A percentile compares a stretch with the other conserved stretches of the same genome.
Evolutionary conservation across 2,888 invertebrate genomes (phyloP).

Genomic region (Parnassius mnemosyne): DNA sequence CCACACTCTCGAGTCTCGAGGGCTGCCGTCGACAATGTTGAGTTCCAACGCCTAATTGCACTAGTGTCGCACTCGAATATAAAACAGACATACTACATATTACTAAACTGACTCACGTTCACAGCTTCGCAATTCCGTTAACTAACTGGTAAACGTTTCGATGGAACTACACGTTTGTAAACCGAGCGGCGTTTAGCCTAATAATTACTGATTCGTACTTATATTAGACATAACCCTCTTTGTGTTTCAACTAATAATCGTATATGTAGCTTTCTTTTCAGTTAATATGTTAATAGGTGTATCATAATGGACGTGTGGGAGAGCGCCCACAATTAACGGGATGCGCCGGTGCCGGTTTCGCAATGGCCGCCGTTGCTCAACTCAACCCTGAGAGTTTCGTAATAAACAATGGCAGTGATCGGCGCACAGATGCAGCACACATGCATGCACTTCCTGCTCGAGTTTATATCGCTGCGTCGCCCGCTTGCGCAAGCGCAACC

Average conservation of each 20-base stretch:
- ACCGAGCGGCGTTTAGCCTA: not conserved
- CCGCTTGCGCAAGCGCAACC: slow-evolving; percentile 67
- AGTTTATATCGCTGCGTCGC: slow-evolving; percentile 62
- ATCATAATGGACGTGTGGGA: slow-evolving; percentile 46
- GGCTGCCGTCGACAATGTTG: not conserved
- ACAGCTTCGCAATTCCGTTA: slow-evolving; percentile 63
- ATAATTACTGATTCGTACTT: not conserved
- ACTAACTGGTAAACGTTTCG: slow-evolving; percentile 51
- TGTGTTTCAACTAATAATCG: not conserved
- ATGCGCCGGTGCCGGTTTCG: slow-evolving; percentile 67
- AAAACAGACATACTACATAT: slow-evolving; percentile 44
- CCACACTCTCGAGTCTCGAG: slow-evolving; percentile 2
- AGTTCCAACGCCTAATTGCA: slow-evolving; percentile 31
- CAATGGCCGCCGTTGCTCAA: slow-evolving; percentile 71
- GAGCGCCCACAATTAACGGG: slow-evolving; percentile 74
- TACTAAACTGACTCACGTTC: slow-evolving; percentile 69
- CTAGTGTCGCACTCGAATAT: slow-evolving; percentile 54
- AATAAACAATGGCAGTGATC: slow-evolving; percentile 69
- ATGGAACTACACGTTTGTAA: slow-evolving; percentile 31
- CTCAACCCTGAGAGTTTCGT: slow-evolving; percentile 78
- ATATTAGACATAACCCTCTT: slow-evolving; percentile 2
- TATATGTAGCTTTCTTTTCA: slow-evolving; percentile 11
- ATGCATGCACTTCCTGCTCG: slow-evolving; percentile 78
- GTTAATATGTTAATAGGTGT: slow-evolving; percentile 11
- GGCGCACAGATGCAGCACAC: slow-evolving; percentile 74